Percentiles rank a stretch among this genome's conserved stretches.
Evolutionary conservation across 2,113 vertebrate genomes (phyloP).

Genomic region (Spermophilus dauricus): DNA sequence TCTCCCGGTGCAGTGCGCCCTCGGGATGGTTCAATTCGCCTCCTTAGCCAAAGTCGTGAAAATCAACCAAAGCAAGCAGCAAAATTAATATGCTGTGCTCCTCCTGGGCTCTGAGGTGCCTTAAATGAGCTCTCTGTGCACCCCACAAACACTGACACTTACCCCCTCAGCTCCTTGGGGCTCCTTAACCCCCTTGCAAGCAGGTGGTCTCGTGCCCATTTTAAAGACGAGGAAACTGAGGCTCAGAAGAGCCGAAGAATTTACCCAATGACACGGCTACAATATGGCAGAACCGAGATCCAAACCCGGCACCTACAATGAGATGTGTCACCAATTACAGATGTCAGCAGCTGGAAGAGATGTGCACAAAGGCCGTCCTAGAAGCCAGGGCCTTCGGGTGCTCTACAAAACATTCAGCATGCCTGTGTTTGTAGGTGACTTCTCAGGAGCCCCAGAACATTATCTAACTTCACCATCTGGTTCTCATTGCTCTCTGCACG

Average conservation of each 20-base stretch:
- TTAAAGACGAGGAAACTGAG: not conserved
- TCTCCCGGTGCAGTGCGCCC: not conserved
- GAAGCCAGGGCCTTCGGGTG: not conserved
- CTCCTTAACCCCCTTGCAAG: too few relatives aligned
- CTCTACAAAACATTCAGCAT: not conserved
- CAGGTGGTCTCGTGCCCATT: rapidly evolving
- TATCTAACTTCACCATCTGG: not conserved
- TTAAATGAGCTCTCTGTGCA: not conserved
- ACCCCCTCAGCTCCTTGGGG: not conserved
- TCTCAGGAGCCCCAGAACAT: not conserved
- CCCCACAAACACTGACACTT: rapidly evolving
- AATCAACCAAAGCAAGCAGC: not conserved
- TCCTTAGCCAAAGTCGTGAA: not conserved
- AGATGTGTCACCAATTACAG: rapidly evolving
- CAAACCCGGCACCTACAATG: not conserved
- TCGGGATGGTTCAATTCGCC: not conserved
- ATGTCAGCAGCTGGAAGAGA: too few relatives aligned
- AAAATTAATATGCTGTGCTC: not conserved
- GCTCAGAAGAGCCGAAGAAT: not conserved
- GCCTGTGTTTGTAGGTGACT: not conserved
- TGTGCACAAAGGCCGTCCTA: not conserved
- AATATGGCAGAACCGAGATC: not conserved
- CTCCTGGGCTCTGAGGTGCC: not conserved
- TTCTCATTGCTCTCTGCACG: not conserved
- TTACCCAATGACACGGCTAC: rapidly evolving